These are phyloP conservation scores for Drosophila buzzatii DNA, from an alignment of 2,888 invertebrate genomes.

Conservation along the genomic window DNA sequence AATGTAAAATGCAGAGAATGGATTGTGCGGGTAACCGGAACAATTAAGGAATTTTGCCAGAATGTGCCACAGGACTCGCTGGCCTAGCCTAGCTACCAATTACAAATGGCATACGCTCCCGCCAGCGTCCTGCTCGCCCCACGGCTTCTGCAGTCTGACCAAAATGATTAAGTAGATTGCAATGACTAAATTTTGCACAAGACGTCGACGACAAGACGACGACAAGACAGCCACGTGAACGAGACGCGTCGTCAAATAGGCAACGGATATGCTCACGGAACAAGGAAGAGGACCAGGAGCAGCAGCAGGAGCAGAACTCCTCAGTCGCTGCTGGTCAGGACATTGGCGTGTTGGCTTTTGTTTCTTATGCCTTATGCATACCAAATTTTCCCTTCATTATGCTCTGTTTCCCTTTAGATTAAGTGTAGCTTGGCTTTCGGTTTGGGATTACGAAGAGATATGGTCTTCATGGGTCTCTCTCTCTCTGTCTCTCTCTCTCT, in stretches of 20 bases:
- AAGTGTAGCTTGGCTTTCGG: not conserved
- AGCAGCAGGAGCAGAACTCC: not conserved
- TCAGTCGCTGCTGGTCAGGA: conserved; percentile 23
- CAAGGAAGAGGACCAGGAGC: not conserved
- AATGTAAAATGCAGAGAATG: conserved; percentile 83
- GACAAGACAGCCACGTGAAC: conserved; percentile 25
- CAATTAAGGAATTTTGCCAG: conserved; percentile 83
- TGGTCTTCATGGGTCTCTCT: too few species aligned
- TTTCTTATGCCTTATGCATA: conserved; percentile 77
- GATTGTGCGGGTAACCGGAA: conserved; percentile 85
- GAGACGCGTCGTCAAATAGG: conserved; percentile 5
- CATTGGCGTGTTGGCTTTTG: conserved; percentile 71
- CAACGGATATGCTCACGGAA: not conserved
- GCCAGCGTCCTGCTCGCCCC: too few species aligned
- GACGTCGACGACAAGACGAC: conserved; percentile 43
- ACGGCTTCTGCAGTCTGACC: conserved; percentile 43
- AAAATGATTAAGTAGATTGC: conserved; percentile 81
- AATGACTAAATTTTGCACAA: conserved; percentile 76
- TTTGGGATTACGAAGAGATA: too few species aligned
- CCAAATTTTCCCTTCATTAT: conserved; percentile 57
- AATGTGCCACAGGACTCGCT: conserved; percentile 38
- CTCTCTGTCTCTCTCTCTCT: too few species aligned
- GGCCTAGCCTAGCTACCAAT: conserved; percentile 59
- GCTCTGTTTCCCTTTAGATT: not conserved
- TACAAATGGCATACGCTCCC: conserved; percentile 62